phyloP scores from a whole-genome alignment of 2,113 vertebrate species.

The human region DNA sequence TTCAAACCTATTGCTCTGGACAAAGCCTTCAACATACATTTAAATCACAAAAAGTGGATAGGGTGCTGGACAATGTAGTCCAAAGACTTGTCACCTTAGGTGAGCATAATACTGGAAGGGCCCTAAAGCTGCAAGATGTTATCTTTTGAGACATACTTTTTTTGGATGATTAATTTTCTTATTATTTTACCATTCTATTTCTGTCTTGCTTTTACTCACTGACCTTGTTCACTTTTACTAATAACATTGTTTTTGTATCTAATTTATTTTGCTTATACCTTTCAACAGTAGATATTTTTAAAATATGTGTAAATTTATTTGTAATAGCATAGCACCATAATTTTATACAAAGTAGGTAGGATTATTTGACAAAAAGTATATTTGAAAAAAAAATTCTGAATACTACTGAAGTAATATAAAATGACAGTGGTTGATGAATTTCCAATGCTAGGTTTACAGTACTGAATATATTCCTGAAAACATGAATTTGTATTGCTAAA shows the following conservation, averaged over 20 bases:
- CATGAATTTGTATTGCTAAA: not conserved
- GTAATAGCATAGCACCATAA: not conserved
- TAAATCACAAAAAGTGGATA: not conserved
- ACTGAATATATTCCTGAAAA: not conserved
- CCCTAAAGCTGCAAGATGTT: not conserved
- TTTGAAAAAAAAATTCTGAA: not conserved
- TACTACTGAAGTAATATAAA: not conserved
- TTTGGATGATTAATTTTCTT: not conserved
- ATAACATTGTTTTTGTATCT: not conserved
- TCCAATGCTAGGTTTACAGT: not conserved
- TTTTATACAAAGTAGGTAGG: not conserved
- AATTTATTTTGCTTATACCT: not conserved
- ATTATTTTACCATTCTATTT: not conserved
- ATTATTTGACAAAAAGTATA: not conserved
- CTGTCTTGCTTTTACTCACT: not conserved
- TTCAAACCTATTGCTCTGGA: not conserved
- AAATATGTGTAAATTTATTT: conserved; percentile 21
- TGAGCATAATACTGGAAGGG: not conserved
- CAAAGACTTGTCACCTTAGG: not conserved
- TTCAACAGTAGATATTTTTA: not conserved
- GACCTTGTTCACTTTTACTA: not conserved
- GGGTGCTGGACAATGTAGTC: not conserved
- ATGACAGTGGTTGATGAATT: not conserved
- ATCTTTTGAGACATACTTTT: not conserved
- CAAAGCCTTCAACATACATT: conserved; percentile 28